Conservation (phyloP, 2,113 vertebrate species). For the Syrrhaptes paradoxus region DNA sequence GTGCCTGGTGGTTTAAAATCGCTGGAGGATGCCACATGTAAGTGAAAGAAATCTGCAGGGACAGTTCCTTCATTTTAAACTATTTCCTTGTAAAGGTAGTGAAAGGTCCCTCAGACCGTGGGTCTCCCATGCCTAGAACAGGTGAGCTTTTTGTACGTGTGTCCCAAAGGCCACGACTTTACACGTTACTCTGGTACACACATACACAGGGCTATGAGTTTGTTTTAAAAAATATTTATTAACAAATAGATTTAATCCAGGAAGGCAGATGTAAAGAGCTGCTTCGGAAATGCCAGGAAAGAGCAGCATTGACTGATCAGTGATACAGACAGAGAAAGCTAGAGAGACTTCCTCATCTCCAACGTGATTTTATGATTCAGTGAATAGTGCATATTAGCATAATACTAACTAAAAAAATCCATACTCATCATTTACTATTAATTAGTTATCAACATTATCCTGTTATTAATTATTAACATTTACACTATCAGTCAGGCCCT, state of each 20-base stretch:
- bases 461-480: conserved; percentile 45
- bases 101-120: neutral
- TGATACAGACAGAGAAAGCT: neutral
- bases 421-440: conserved; percentile 54
- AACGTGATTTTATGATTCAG: conserved; percentile 55
- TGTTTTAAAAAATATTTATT: neutral
- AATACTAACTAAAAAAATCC: conserved; percentile 48
- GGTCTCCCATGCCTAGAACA: neutral
- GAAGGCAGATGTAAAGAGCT: neutral
- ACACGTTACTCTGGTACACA: neutral
- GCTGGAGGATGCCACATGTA: neutral
- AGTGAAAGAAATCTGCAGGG: neutral
- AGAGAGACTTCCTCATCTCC: conserved; percentile 17
- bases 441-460: conserved; percentile 37
- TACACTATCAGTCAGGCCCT: conserved; percentile 2
- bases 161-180: neutral
- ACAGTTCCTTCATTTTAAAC: neutral
- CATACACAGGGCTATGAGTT: neutral
- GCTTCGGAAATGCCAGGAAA: neutral
- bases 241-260: neutral
- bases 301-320: neutral
- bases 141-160: neutral
- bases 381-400: conserved; percentile 68
- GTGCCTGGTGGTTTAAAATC: neutral
- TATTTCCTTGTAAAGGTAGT: neutral